These are phyloP conservation scores for Meloidogyne floridensis DNA, from an alignment of 1,140 invertebrate genomes.

Conservation along the genomic window DNA sequence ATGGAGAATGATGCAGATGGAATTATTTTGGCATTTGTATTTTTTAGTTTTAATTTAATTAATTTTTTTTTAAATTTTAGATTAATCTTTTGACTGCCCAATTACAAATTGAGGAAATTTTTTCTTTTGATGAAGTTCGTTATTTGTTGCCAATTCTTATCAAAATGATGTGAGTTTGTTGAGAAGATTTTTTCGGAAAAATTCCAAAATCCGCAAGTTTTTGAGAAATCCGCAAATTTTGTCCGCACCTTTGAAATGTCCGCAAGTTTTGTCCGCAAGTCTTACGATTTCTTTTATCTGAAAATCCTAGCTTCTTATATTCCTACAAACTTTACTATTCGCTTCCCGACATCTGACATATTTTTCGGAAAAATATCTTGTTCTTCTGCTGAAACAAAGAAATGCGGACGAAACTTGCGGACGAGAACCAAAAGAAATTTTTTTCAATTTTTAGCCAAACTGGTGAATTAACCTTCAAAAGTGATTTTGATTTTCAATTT, in stretches of 20 bases:
- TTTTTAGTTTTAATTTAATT: not conserved
- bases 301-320: too few relatives aligned
- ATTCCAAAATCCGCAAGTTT: too few relatives aligned
- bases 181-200: too few relatives aligned
- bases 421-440: not conserved
- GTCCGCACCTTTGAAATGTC: too few relatives aligned
- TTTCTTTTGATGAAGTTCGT: not conserved
- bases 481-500: constrained; percentile 7
- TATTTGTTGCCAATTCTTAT: not conserved
- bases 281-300: too few relatives aligned
- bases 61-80: not conserved
- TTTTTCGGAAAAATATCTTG: too few relatives aligned
- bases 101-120: constrained; percentile 1
- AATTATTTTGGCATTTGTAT: not conserved
- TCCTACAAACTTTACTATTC: too few relatives aligned
- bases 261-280: too few relatives aligned
- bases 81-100: not conserved
- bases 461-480: not conserved
- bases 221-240: too few relatives aligned
- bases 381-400: too few relatives aligned
- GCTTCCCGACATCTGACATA: too few relatives aligned
- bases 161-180: not conserved
- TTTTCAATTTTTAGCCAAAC: not conserved
- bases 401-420: too few relatives aligned
- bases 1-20: not conserved